Conservation (phyloP, 2,113 vertebrate genomes). For the Vimba vimba region DNA sequence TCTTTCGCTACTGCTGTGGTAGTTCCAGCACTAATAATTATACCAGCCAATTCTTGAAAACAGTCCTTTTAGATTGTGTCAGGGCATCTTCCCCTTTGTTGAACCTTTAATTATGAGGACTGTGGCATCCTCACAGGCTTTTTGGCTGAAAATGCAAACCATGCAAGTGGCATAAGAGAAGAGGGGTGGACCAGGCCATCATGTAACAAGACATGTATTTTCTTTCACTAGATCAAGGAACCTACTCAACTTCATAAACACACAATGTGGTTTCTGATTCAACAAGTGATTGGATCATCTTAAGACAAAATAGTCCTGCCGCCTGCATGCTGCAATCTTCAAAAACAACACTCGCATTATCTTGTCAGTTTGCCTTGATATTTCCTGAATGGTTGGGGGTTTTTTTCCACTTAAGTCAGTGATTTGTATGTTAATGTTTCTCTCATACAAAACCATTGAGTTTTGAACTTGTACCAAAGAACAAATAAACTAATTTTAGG, state of each 20-base stretch:
- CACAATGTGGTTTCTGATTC: constrained; percentile 30
- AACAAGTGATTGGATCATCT: constrained; percentile 28
- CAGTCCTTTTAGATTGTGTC: constrained; percentile 45
- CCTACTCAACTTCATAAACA: constrained; percentile 10
- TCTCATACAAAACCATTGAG: not conserved
- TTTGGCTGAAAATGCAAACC: not conserved
- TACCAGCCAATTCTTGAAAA: constrained; percentile 42
- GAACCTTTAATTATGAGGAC: constrained; percentile 5
- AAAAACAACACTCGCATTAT: constrained; percentile 28
- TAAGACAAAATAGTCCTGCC: constrained; percentile 32
- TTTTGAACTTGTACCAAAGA: constrained; percentile 35
- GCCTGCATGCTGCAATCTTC: constrained; percentile 4
- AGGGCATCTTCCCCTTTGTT: not conserved
- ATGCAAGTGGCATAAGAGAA: not conserved
- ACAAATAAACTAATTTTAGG: constrained; percentile 37
- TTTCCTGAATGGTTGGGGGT: not conserved
- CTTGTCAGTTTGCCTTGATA: constrained; percentile 14
- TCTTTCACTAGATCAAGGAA: constrained; percentile 13
- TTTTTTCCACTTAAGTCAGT: not conserved
- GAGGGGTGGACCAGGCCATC: not conserved
- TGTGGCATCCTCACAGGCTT: not conserved
- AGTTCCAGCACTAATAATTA: constrained; percentile 57
- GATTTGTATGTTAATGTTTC: constrained; percentile 17
- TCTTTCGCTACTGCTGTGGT: constrained; percentile 41
- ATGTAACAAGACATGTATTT: constrained; percentile 29